Percentiles rank a stretch among this genome's conserved stretches.
Evolutionary conservation across 2,797 vertebrate species (phyloP).

Genomic region (Lepilemur septentrionalis): DNA sequence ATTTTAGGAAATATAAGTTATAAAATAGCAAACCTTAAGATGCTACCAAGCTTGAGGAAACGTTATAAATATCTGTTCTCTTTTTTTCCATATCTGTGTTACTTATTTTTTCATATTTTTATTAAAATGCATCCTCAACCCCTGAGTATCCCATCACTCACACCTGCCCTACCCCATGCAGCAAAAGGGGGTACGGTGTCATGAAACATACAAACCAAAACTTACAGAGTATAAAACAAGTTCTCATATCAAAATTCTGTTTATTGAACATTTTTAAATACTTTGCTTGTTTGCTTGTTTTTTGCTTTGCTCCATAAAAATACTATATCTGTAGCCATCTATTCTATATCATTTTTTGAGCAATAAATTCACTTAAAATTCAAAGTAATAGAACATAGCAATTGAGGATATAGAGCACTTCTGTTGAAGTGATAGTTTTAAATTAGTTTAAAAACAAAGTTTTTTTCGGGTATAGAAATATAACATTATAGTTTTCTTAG

Average conservation of each 20-base stretch:
- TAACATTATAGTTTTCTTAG: background rate
- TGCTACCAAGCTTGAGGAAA: background rate
- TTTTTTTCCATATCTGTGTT: background rate
- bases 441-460: background rate
- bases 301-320: background rate
- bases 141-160: background rate
- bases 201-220: background rate
- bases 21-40: background rate
- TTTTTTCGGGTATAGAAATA: background rate
- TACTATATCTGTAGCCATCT: background rate
- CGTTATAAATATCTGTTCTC: background rate
- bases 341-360: background rate
- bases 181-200: background rate
- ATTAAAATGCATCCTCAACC: background rate
- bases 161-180: fast-evolving
- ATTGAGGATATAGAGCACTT: background rate
- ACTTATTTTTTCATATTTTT: background rate
- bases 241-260: background rate
- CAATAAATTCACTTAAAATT: conserved; percentile 14
- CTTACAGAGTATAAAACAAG: background rate
- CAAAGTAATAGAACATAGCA: background rate
- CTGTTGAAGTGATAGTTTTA: background rate
- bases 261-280: background rate
- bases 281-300: background rate
- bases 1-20: background rate